Conservation (phyloP, 2,888 invertebrate genomes). For the Lycophotia porphyrea region DNA sequence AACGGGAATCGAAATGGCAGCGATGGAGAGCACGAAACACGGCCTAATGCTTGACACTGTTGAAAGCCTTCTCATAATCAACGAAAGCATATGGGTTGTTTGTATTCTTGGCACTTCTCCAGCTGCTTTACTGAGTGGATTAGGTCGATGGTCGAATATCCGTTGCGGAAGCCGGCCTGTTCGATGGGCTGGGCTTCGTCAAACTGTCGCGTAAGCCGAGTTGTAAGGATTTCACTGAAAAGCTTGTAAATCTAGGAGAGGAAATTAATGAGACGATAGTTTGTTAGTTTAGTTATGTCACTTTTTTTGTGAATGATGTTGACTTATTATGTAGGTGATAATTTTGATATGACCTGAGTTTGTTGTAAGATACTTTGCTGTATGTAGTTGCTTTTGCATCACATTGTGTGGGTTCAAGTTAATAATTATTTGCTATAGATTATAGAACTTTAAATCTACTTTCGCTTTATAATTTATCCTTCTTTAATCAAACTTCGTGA, state of each 20-base stretch:
- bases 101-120: neutral
- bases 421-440: neutral
- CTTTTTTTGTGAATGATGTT: neutral
- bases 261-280: neutral
- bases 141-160: neutral
- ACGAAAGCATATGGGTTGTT: neutral
- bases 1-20: neutral
- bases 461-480: neutral
- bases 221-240: neutral
- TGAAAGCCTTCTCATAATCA: neutral
- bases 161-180: neutral
- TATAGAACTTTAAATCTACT: neutral
- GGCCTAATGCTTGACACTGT: neutral
- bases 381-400: neutral
- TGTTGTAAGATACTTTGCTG: conserved; percentile 16
- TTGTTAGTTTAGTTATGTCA: neutral
- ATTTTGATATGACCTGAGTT: conserved; percentile 13
- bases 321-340: neutral
- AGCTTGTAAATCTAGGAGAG: neutral
- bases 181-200: neutral
- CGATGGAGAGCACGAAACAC: neutral
- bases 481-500: conserved; percentile 1
- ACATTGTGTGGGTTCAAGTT: neutral
- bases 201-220: neutral
- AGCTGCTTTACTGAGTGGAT: neutral